phyloP scores from a whole-genome alignment of 2,113 vertebrate species.

The Fregata magnificens region DNA sequence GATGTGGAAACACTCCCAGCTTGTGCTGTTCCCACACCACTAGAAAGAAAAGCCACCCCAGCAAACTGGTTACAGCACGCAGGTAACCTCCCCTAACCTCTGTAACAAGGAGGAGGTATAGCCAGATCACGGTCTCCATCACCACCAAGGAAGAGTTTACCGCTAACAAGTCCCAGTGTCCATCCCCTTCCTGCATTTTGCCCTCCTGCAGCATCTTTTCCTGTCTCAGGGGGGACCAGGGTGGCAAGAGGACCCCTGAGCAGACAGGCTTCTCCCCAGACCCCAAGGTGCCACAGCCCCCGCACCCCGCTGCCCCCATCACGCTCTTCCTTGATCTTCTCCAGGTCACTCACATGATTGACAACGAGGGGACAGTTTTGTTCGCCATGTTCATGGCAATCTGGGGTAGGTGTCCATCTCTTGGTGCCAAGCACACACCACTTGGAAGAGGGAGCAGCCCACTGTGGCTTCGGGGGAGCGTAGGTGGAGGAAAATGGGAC shows the following conservation, averaged over 20 bases:
- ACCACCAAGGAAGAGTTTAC: neutral
- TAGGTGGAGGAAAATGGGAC: neutral
- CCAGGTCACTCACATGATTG: constrained; percentile 90
- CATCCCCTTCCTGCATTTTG: neutral
- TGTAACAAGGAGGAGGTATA: fast-evolving
- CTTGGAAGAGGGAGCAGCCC: neutral
- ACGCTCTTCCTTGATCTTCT: neutral
- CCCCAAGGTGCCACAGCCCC: fast-evolving
- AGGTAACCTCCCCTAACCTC: neutral
- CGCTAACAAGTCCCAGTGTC: neutral
- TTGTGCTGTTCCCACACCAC: fast-evolving
- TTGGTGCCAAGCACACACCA: neutral
- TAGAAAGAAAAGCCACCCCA: neutral
- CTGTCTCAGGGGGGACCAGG: fast-evolving
- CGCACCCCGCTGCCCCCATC: neutral
- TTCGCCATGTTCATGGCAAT: constrained; percentile 94
- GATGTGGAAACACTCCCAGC: neutral
- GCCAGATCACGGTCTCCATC: neutral
- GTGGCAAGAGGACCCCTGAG: neutral
- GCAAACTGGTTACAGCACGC: neutral
- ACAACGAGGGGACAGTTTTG: constrained; percentile 89
- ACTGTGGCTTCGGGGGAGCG: neutral
- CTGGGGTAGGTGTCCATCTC: constrained; percentile 83
- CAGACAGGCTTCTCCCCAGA: neutral
- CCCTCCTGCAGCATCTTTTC: neutral